A percentile compares a stretch with the other conserved stretches of the same genome.
Conservation (phyloP, 2,113 vertebrate species). For the Proterorhinus semilunaris region DNA sequence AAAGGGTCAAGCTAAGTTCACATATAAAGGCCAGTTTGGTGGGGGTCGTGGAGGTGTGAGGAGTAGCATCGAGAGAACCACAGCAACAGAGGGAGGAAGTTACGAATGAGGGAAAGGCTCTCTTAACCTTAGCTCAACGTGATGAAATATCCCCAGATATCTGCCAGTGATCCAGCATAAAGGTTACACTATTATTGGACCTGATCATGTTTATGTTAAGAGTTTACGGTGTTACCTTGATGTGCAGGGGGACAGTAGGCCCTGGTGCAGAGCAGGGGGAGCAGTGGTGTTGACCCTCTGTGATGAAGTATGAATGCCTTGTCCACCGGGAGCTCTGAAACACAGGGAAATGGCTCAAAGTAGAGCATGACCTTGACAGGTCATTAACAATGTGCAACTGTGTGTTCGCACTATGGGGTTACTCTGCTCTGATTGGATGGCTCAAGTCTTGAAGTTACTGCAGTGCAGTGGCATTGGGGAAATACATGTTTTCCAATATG, state of each 20-base stretch:
- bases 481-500: background rate
- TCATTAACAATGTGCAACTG: conserved; percentile 49
- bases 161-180: conserved; percentile 59
- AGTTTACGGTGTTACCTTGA: conserved; percentile 49
- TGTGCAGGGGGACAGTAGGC: conserved; percentile 28
- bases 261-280: conserved; percentile 29
- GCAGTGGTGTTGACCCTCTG: conserved; percentile 43
- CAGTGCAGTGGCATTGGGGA: background rate
- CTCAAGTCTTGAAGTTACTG: background rate
- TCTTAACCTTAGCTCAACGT: conserved; percentile 54
- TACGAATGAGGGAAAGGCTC: conserved; percentile 41
- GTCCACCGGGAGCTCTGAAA: conserved; percentile 46
- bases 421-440: conserved; percentile 16
- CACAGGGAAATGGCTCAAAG: conserved; percentile 44
- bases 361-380: conserved; percentile 54
- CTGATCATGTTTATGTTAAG: conserved; percentile 22
- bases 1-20: conserved; percentile 70
- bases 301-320: conserved; percentile 49
- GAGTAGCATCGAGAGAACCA: conserved; percentile 17
- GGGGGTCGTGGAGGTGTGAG: background rate
- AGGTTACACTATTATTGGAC: conserved; percentile 61
- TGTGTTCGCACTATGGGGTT: conserved; percentile 35
- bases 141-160: conserved; percentile 65
- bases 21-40: conserved; percentile 57
- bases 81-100: conserved; percentile 27